Percentiles rank a stretch among this genome's conserved stretches.
phyloP scores from a whole-genome alignment of 1,140 invertebrate genomes.

The Nymphalis io region DNA sequence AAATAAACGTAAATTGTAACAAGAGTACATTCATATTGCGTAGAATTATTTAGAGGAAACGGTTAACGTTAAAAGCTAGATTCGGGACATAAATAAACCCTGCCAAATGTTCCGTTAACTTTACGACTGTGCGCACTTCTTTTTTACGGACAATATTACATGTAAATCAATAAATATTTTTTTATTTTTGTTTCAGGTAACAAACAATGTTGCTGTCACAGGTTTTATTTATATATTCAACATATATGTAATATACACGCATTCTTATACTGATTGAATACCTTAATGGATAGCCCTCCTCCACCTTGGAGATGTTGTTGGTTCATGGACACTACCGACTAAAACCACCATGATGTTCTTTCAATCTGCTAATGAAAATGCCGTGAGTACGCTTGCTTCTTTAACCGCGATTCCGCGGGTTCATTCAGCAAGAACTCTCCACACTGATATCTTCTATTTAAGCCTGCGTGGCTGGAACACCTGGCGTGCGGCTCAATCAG shows the following conservation, averaged over 20 bases:
- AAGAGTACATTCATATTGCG: conserved; percentile 3
- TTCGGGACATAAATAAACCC: conserved; percentile 15
- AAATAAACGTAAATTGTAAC: neutral
- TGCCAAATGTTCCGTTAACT: conserved; percentile 36
- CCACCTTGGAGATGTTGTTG: no score
- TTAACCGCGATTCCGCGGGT: no score
- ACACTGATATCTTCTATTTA: no score
- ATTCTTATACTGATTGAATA: neutral
- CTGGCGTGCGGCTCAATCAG: no score
- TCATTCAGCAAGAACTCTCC: no score
- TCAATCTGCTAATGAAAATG: no score
- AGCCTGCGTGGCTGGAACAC: no score
- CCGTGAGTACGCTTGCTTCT: neutral
- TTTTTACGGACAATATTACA: conserved; percentile 38
- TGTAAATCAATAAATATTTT: conserved; percentile 43
- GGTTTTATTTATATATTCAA: neutral
- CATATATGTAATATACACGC: neutral
- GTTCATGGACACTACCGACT: no score
- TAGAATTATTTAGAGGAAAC: conserved; percentile 13
- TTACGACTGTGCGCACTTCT: conserved; percentile 38
- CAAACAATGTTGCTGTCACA: neutral
- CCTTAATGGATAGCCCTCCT: no score
- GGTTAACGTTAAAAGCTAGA: conserved; percentile 20
- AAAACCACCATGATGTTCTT: no score
- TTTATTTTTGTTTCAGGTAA: conserved; percentile 57